phyloP scores from a whole-genome alignment of 2,888 invertebrate genomes.

The Mimas tiliae region DNA sequence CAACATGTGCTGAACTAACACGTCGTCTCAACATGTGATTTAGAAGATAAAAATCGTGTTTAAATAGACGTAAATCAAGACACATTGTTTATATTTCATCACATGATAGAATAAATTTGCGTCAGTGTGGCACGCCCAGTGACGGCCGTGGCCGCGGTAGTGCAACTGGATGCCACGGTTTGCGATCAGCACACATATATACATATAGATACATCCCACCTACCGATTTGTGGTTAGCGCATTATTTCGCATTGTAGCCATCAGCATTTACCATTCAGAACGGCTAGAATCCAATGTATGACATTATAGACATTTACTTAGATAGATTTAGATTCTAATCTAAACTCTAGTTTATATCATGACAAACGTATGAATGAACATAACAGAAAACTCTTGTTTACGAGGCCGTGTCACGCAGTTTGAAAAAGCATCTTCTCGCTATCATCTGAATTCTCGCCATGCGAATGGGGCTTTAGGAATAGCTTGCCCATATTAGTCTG shows the following conservation, averaged over 20 bases:
- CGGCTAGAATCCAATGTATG: background rate
- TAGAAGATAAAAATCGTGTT: constrained; percentile 26
- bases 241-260: background rate
- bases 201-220: background rate
- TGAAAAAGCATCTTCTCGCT: no score
- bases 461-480: background rate
- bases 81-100: constrained; percentile 41
- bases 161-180: constrained; percentile 10
- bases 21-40: constrained; percentile 14
- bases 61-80: constrained; percentile 34
- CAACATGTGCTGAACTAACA: constrained; percentile 15
- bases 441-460: no score
- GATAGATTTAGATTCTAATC: no score
- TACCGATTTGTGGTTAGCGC: background rate
- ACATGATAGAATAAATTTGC: constrained; percentile 39
- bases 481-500: background rate
- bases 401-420: no score
- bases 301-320: no score
- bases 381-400: no score
- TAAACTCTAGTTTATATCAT: no score
- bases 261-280: background rate
- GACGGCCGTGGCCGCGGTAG: background rate
- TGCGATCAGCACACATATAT: background rate
- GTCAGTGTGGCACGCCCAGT: constrained; percentile 13
- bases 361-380: background rate